A percentile compares a stretch with the other conserved stretches of the same genome.
Conservation (phyloP, 1,140 invertebrate species). For the Pinna nobilis region DNA sequence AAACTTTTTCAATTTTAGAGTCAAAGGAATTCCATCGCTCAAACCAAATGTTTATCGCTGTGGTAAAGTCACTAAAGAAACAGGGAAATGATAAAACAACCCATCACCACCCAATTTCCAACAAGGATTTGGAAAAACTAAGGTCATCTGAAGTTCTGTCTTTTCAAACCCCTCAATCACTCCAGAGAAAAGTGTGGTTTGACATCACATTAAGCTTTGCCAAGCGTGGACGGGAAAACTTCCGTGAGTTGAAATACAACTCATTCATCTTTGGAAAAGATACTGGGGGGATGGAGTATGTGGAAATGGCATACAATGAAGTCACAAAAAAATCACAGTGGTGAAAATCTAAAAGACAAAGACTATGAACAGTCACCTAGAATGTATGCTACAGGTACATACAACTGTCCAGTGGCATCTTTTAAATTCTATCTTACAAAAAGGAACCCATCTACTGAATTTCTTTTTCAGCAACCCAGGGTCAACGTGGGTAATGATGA, state of each 20-base stretch:
- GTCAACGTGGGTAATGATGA: background rate
- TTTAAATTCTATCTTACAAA: background rate
- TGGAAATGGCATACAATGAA: conserved; percentile 12
- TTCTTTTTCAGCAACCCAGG: background rate
- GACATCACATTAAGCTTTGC: conserved; percentile 25
- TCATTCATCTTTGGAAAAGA: background rate
- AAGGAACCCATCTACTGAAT: background rate
- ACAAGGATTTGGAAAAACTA: conserved; percentile 1
- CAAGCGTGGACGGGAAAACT: conserved; percentile 9
- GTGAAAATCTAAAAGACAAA: background rate
- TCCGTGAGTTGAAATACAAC: background rate
- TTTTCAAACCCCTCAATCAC: background rate
- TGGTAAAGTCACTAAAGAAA: conserved; percentile 2
- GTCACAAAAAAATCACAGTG: conserved; percentile 20
- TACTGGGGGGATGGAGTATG: background rate
- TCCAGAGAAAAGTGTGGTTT: conserved; percentile 29
- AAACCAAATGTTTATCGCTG: conserved; percentile 12
- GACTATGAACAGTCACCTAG: background rate
- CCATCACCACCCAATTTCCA: conserved; percentile 20
- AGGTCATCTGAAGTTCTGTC: background rate
- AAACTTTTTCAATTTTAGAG: background rate
- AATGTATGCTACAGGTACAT: background rate
- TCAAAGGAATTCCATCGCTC: background rate
- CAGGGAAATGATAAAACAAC: conserved; percentile 21
- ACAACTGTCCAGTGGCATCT: conserved; percentile 1